Percentiles rank a stretch among this genome's conserved stretches.
These are phyloP conservation scores for Heptranchias perlo DNA, from an alignment of 2,113 vertebrate genomes.

Conservation along the genomic window DNA sequence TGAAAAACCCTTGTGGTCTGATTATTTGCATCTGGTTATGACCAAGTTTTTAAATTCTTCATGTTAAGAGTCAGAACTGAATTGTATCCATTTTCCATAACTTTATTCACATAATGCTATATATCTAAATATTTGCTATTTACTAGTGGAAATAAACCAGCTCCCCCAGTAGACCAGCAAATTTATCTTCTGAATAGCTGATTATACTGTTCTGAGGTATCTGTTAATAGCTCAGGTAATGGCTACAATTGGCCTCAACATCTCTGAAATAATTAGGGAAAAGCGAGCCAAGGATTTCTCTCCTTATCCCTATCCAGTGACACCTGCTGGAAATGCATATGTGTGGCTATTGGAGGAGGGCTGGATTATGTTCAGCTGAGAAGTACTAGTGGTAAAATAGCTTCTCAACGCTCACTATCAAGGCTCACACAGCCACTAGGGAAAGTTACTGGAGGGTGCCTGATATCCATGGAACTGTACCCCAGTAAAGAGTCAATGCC, in stretches of 20 bases:
- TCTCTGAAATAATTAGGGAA: not conserved
- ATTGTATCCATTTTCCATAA: not conserved
- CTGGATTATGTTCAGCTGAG: not conserved
- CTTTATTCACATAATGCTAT: not conserved
- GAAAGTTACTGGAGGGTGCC: not conserved
- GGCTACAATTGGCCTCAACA: not conserved
- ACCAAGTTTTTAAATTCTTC: not conserved
- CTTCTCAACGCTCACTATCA: not conserved
- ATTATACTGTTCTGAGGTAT: not conserved
- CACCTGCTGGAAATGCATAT: not conserved
- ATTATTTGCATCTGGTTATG: not conserved
- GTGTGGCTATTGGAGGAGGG: not conserved
- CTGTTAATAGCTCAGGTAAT: not conserved
- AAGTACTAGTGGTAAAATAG: not conserved
- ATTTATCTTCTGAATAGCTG: no score
- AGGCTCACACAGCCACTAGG: not conserved
- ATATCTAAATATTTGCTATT: no score
- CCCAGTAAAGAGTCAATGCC: no score
- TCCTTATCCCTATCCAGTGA: no score
- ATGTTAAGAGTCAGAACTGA: not conserved
- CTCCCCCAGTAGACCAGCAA: no score
- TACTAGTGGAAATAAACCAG: no score
- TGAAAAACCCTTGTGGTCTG: not conserved
- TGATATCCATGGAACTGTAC: not conserved
- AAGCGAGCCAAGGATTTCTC: no score